Evolutionary conservation across 2,797 vertebrate genomes (phyloP), one percentile per base, ranked within the genome.

Genomic region (Epinephelus awoara): DNA sequence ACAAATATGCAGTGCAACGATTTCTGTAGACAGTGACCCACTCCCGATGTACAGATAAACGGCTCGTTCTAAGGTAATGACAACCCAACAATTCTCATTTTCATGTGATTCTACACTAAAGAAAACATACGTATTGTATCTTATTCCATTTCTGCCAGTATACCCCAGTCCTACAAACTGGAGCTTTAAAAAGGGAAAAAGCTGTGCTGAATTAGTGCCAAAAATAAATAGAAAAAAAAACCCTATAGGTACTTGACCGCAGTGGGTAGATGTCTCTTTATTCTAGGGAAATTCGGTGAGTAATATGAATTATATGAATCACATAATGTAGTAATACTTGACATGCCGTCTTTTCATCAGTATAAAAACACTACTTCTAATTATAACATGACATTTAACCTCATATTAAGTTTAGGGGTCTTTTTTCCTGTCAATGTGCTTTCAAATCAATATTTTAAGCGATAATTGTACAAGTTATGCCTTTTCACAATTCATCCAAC

Each of bases 261-360:
- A 58, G 44, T 67, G 19, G 72, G 19, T 64, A 70, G 77, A 86
- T 42, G 27, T 86, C 79, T 57, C 23, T 77, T 69, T 38, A 52
- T 69, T 85, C 93, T 95, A 94, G 93, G 95, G 93, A 94, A 87
- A 83, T 84, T 76, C 57, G 84, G 94, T 96, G 94, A 93, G 93
- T 92, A 96, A 96, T 66, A 21, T 57, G 54, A 52, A 10, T 27
- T 15, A 3, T 65, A 46, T 78, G 69, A 80, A 55, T 77, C 66
- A 72, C 14, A 56, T n/a, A 40, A 57, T 50, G 17, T 38, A 58
- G 15, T 40, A 57, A 80, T 27, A 50, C 13, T 19, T 72, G 56
- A 57, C 19, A 54, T 18, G 5, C 14, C 27, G 47, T 15, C 51
- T 63, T 47, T 67, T 49, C 19, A n/a, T 49, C 42, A 52, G 29